Percentiles rank a stretch among this genome's conserved stretches.
These are phyloP conservation scores for Seriola quinqueradiata DNA, from an alignment of 2,113 vertebrate species.

Conservation along the genomic window DNA sequence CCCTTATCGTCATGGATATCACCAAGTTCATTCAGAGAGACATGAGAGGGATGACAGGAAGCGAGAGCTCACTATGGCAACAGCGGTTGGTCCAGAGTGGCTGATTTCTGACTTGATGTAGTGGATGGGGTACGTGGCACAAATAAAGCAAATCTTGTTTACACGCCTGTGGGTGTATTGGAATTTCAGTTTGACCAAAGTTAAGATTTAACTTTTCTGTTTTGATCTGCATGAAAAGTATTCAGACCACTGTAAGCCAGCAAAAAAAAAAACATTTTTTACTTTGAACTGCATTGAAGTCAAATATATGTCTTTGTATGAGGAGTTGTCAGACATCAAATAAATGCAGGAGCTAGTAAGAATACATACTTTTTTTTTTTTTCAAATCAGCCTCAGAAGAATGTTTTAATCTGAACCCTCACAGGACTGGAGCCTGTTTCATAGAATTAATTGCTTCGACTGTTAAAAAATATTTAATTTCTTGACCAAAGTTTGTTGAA, in stretches of 20 bases:
- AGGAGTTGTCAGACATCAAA: conserved; percentile 72
- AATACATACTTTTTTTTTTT: conserved; percentile 19
- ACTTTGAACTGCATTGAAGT: conserved; percentile 75
- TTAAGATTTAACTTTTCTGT: conserved; percentile 71
- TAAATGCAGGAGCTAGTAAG: conserved; percentile 62
- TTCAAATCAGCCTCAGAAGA: conserved; percentile 54
- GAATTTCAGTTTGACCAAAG: conserved; percentile 67
- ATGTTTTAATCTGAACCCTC: conserved; percentile 53
- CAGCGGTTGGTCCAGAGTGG: conserved; percentile 34
- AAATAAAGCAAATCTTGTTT: conserved; percentile 71
- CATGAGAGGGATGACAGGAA: conserved; percentile 55
- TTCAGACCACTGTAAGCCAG: conserved; percentile 55
- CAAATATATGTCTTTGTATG: conserved; percentile 67
- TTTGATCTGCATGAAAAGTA: conserved; percentile 68
- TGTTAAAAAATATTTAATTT: conserved; percentile 60
- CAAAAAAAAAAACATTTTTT: conserved; percentile 43
- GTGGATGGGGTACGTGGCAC: conserved; percentile 45
- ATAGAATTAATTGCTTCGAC: conserved; percentile 60
- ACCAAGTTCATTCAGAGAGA: conserved; percentile 61
- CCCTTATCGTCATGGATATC: conserved; percentile 77
- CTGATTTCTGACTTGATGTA: conserved; percentile 49
- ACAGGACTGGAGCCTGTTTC: conserved; percentile 51
- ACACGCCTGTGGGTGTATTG: conserved; percentile 59
- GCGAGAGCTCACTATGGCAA: conserved; percentile 32
- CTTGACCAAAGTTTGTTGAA: conserved; percentile 48